Evolutionary conservation across 1,140 invertebrate species (phyloP).

Genomic region (Panonychus citri): DNA sequence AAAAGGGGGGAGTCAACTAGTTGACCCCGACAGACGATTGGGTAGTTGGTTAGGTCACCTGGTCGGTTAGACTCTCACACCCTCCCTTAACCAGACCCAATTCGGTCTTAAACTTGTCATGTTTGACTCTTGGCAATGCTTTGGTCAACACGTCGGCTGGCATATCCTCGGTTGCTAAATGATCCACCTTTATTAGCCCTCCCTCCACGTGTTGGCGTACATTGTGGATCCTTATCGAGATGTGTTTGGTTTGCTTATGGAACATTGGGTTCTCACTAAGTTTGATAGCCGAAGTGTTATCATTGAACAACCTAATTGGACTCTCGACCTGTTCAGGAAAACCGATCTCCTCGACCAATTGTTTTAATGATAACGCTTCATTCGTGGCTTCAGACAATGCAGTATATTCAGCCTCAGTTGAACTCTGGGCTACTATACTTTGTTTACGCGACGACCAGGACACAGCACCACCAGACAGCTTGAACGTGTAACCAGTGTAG

Average conservation of each 20-base stretch:
- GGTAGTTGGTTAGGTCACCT: too few species aligned
- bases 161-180: background rate
- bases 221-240: constrained; percentile 20
- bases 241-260: constrained; percentile 20
- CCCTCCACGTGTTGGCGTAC: constrained; percentile 18
- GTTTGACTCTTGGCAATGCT: background rate
- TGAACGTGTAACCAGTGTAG: constrained; percentile 15
- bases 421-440: constrained; percentile 6
- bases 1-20: too few species aligned
- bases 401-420: constrained; percentile 9
- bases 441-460: constrained; percentile 13
- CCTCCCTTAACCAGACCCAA: too few species aligned
- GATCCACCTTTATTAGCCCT: background rate
- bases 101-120: too few species aligned
- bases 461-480: constrained; percentile 15
- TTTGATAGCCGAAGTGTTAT: constrained; percentile 19
- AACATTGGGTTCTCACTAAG: too few species aligned
- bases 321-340: background rate
- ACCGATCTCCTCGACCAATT: constrained; percentile 14
- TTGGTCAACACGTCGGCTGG: constrained; percentile 9
- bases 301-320: constrained; percentile 11
- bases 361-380: constrained; percentile 17
- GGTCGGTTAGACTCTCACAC: too few species aligned
- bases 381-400: constrained; percentile 10
- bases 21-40: too few species aligned